Evolutionary conservation across 2,113 vertebrate genomes (phyloP), one percentile per base, ranked within the genome.

Genomic region (Mus spicilegus): DNA sequence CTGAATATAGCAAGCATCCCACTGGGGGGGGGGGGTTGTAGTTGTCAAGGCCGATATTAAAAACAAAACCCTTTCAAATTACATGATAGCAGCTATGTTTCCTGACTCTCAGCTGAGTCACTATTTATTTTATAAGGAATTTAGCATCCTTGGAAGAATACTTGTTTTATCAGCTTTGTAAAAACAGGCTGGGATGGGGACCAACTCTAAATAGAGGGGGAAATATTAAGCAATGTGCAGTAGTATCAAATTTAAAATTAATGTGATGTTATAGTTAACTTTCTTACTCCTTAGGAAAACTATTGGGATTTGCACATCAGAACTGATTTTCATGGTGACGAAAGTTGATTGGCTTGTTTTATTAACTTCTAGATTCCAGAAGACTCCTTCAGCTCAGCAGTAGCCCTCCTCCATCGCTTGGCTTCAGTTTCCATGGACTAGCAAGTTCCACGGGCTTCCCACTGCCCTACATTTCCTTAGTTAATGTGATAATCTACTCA

Each of bases 101-200:
- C 63, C 89, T 91, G 91, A 94, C 80, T 95, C 94, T 95, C 65
- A 39, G 58, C 95, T 96, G 94, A 97, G 56, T 93, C 92, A 80
- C 93, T 96, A 76, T 89, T 93, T 96, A 92, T 90, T 93, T 96
- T 95, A 90, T 85, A 81, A 94, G 67, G 94, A 93, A 77, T 36
- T 73, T 90, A 86, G 92, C 94, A 92, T 94, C 80, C 86, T 94
- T 95, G 87, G 90, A 91, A 93, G 88, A 95, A 69, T 42, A 76
- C 84, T 86, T 94, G 84, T 96, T 97, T 96, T 95, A 56, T 96
- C 90, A 95, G 96, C 70, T 92, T 90, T 91, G 72, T 81, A 95
- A 94, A 92, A 94, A 86, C 78, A 33, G 61, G 51, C 67, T 89
- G 26, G 63, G 42, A 16, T 69, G 63, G 63, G 42, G 30, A 51